Evolutionary conservation across 2,888 invertebrate genomes (phyloP).

Genomic region (Liopterus haemorrhoidalis): DNA sequence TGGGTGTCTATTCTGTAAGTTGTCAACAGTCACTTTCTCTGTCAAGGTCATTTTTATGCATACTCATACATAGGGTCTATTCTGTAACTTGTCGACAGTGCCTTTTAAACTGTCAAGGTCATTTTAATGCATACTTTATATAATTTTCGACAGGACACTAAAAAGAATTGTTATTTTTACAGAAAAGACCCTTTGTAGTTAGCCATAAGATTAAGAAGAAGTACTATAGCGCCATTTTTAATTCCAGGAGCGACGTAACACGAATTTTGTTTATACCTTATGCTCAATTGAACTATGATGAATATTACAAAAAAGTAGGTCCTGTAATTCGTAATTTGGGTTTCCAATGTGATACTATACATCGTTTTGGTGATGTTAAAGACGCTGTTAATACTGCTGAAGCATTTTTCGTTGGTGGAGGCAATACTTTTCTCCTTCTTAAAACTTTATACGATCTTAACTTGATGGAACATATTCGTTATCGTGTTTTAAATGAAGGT

Average conservation of each 20-base stretch:
- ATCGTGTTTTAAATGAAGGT: constrained; percentile 57
- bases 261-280: constrained; percentile 70
- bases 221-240: constrained; percentile 19
- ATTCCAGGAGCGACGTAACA: constrained; percentile 57
- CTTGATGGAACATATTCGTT: constrained; percentile 57
- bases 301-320: constrained; percentile 57
- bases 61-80: too few relatives aligned
- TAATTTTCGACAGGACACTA: too few relatives aligned
- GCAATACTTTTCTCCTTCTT: constrained; percentile 71
- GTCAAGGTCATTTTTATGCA: too few relatives aligned
- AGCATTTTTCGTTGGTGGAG: constrained; percentile 73
- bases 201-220: too few relatives aligned
- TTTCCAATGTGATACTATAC: constrained; percentile 60
- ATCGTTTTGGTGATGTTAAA: constrained; percentile 52
- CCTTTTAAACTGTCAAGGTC: too few relatives aligned
- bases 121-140: too few relatives aligned
- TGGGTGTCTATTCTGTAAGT: too few relatives aligned
- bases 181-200: too few relatives aligned
- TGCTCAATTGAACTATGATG: constrained; percentile 61
- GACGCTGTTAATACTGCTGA: constrained; percentile 56
- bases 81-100: too few relatives aligned
- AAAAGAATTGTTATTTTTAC: too few relatives aligned
- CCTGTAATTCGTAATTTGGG: constrained; percentile 53
- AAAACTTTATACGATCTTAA: constrained; percentile 64
- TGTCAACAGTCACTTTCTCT: too few relatives aligned